Percentiles rank a stretch among this genome's conserved stretches.
Conservation (phyloP, 2,888 invertebrate species). For the Siphonodentalium dalli region DNA sequence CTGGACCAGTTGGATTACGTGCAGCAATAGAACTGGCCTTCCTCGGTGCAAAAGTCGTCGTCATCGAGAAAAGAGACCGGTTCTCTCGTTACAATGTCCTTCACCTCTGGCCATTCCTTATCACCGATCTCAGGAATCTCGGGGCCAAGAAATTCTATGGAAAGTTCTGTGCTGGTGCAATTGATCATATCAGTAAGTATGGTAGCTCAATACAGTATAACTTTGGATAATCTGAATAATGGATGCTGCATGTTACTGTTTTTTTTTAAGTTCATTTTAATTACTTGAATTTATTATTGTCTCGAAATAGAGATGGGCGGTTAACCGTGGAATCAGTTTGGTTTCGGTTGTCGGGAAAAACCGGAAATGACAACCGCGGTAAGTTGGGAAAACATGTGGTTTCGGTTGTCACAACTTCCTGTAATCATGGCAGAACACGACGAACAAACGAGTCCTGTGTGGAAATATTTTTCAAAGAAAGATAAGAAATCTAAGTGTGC, state of each 20-base stretch:
- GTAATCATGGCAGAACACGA: no score
- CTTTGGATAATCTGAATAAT: not conserved
- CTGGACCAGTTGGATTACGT: conserved; percentile 93
- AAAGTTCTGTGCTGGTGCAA: conserved; percentile 97
- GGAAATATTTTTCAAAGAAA: no score
- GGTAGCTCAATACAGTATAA: not conserved
- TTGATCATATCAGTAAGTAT: conserved; percentile 90
- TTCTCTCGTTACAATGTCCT: conserved; percentile 85
- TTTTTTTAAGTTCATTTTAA: not conserved
- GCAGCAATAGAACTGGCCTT: conserved; percentile 96
- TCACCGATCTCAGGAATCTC: conserved; percentile 88
- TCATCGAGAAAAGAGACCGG: conserved; percentile 88
- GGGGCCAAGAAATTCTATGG: conserved; percentile 99
- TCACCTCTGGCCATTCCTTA: conserved; percentile 98
- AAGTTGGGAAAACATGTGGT: no score
- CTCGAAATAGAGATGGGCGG: no score
- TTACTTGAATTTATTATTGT: no score
- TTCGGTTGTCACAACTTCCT: no score
- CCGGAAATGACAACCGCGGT: no score
- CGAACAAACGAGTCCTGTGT: no score
- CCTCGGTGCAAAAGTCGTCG: conserved; percentile 91
- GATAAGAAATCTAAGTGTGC: no score
- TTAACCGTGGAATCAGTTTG: no score
- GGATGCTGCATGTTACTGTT: not conserved
- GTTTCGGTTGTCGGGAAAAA: no score